Evolutionary conservation across 2,797 vertebrate species (phyloP).

Genomic region (Botia almorhae): DNA sequence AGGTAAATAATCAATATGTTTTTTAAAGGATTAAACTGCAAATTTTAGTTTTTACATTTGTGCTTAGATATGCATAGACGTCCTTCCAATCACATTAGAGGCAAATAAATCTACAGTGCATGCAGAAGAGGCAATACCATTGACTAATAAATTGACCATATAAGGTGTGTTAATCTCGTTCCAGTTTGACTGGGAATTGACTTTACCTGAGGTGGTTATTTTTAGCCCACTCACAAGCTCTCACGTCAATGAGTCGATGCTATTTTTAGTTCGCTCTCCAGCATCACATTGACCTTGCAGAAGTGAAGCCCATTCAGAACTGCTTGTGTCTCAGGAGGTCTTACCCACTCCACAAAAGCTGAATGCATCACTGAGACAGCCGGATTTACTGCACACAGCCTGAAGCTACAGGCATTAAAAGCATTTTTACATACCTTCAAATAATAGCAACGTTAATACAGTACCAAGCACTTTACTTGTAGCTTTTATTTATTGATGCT

Average conservation of each 20-base stretch:
- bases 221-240: slow-evolving; percentile 46
- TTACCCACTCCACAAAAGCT: slow-evolving; percentile 29
- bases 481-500: neutral
- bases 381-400: neutral
- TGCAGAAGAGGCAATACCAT: neutral
- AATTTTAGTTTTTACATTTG: no score
- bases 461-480: neutral
- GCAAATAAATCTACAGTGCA: neutral
- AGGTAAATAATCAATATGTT: no score
- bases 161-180: slow-evolving; percentile 4
- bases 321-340: slow-evolving; percentile 28
- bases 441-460: neutral
- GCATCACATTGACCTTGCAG: slow-evolving; percentile 54
- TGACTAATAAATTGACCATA: slow-evolving; percentile 7
- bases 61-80: no score
- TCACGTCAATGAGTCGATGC: slow-evolving; percentile 46
- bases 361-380: slow-evolving; percentile 1
- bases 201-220: slow-evolving; percentile 54
- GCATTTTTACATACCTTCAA: neutral
- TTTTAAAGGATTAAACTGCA: no score
- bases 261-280: slow-evolving; percentile 51
- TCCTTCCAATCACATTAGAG: no score
- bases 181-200: slow-evolving; percentile 37
- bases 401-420: neutral
- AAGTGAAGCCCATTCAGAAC: slow-evolving; percentile 25